Evolutionary conservation across 2,888 invertebrate genomes (phyloP), one percentile per base, ranked within the genome.

Genomic region (Agrochola lota): DNA sequence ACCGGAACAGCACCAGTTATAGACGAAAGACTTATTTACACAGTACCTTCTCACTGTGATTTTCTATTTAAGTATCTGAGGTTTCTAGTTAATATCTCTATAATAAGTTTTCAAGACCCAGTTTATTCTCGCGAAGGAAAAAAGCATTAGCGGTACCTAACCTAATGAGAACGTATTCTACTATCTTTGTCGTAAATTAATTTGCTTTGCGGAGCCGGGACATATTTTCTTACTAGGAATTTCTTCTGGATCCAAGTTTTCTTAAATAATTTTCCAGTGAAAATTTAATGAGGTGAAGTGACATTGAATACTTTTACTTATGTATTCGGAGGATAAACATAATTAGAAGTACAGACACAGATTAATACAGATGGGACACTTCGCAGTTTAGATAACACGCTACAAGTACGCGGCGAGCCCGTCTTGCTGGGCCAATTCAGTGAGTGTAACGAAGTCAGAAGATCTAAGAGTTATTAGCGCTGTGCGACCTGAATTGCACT

Each of bases 121-220:
- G 40, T 77, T 74, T 60, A 68, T 15, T 59, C 30, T 77, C 11
- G 30, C 40, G 26, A 69, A 26, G 52, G n/a, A 67, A 67, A 67
- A 76, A 73, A 46, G 8, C 46, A 30, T 63, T n/a, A 67, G 57
- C n/a, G 17, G 23, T 66, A 59, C 40, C 52, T 64, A 52, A 70
- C 49, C 26, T 70, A 84, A 80, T 82, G 66, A 74, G 69, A 71
- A 84, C 63, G 67, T 67, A 74, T 84, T 59, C 57, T 59, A 62
- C 57, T 74, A 55, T 80, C 70, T 67, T 17, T 70, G 69, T 66
- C 26, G 62, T 80, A 67, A 80, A 80, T 82, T 74, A 80, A 80
- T 74, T 70, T 63, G 43, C 59, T 66, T 52, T 68, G n/a, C 72
- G 15, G 23, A 15, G 35, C 46, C 40, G n/a, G 43, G 52, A 12